Percentiles rank a stretch among this genome's conserved stretches.
Evolutionary conservation across 2,113 vertebrate genomes (phyloP).

Genomic region (Mugil cephalus): DNA sequence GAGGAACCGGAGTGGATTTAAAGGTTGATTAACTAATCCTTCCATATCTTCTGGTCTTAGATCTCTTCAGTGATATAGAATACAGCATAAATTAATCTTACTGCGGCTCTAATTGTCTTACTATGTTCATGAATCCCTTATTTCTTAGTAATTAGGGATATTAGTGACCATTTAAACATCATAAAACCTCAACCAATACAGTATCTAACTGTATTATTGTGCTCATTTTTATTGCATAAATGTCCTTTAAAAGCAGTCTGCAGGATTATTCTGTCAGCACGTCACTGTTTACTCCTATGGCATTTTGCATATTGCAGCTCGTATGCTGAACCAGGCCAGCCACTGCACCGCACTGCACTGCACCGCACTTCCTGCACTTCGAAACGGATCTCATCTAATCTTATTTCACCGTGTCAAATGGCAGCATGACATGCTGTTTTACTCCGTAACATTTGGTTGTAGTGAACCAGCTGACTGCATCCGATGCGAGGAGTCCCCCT

Average conservation of each 20-base stretch:
- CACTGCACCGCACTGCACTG: constrained; percentile 12
- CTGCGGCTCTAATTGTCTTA: constrained; percentile 8
- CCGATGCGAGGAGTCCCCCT: constrained; percentile 73
- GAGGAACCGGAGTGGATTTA: too few species aligned
- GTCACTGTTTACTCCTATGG: constrained; percentile 65
- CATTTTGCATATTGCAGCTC: constrained; percentile 60
- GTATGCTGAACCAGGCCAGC: constrained; percentile 60
- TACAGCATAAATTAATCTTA: background rate
- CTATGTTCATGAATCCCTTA: background rate
- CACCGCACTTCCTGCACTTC: constrained; percentile 66
- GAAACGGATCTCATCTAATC: constrained; percentile 84
- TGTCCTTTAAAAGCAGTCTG: constrained; percentile 23
- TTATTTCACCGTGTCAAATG: constrained; percentile 84
- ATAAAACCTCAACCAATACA: background rate
- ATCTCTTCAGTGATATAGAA: constrained; percentile 9
- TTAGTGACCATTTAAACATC: background rate
- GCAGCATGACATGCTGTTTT: constrained; percentile 85
- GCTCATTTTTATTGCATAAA: constrained; percentile 17
- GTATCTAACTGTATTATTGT: background rate
- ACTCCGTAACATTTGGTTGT: constrained; percentile 83
- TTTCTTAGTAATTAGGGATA: background rate
- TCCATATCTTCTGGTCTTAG: constrained; percentile 12
- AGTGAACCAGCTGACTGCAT: constrained; percentile 80
- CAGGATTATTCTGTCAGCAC: constrained; percentile 58
- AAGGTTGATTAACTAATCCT: constrained; percentile 7